Percentiles rank a stretch among this genome's conserved stretches.
Evolutionary conservation across 2,113 vertebrate genomes (phyloP).

Genomic region (Bostrychus sinensis): DNA sequence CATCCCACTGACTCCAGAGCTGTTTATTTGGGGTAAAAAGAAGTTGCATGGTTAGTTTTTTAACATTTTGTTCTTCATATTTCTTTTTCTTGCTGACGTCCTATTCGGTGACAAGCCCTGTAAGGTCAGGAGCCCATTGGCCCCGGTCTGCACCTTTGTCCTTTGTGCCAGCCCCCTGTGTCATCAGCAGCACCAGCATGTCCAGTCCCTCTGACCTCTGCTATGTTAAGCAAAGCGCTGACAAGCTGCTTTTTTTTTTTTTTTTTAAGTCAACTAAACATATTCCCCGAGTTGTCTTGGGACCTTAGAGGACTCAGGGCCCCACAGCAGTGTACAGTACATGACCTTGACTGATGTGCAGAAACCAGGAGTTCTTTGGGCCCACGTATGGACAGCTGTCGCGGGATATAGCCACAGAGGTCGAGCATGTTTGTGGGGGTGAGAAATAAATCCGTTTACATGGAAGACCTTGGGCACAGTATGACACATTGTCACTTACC

Average conservation of each 20-base stretch:
- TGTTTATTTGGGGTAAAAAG: too few relatives aligned
- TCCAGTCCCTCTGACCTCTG: conserved; percentile 42
- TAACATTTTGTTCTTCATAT: not conserved
- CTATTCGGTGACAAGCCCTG: conserved; percentile 8
- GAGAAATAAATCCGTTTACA: conserved; percentile 8
- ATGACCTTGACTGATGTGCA: conserved; percentile 13
- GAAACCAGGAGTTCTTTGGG: conserved; percentile 9
- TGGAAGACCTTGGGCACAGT: conserved; percentile 12
- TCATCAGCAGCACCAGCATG: conserved; percentile 17
- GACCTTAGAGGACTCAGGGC: conserved; percentile 19
- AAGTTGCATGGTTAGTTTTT: too few relatives aligned
- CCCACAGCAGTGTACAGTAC: not conserved
- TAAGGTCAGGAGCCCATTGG: conserved; percentile 13
- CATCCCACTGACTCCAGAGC: too few relatives aligned
- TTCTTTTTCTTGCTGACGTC: conserved; percentile 1
- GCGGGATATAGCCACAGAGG: conserved; percentile 13
- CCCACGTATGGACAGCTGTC: conserved; percentile 22
- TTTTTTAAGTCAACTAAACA: conserved; percentile 47
- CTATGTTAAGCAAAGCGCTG: conserved; percentile 35
- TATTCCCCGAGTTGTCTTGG: conserved; percentile 5
- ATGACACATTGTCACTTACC: conserved; percentile 25
- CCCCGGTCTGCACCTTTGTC: conserved; percentile 18
- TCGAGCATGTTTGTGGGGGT: conserved; percentile 12
- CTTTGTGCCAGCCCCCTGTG: conserved; percentile 14
- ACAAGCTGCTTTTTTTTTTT: conserved; percentile 44